These are phyloP conservation scores for Lacerta agilis DNA, from an alignment of 2,797 vertebrate species.

Conservation along the genomic window DNA sequence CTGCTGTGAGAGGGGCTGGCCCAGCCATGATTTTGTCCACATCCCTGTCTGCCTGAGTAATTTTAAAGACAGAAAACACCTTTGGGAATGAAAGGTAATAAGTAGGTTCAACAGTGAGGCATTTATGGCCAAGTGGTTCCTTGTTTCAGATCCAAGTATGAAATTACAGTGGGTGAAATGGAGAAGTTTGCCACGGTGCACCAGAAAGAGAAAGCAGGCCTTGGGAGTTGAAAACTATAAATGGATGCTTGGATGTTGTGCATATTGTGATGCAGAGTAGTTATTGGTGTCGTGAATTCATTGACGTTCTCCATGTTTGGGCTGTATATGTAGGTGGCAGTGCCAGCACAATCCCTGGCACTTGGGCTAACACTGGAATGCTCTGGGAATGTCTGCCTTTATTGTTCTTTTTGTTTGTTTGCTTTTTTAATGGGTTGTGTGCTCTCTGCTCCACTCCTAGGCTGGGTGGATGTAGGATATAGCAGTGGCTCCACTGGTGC, in stretches of 20 bases:
- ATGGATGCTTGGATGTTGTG: neutral
- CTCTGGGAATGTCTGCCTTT: neutral
- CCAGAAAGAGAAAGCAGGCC: neutral
- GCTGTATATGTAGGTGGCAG: too few relatives aligned
- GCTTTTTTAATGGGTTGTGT: neutral
- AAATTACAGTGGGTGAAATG: neutral
- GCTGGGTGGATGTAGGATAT: too few relatives aligned
- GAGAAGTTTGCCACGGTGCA: neutral
- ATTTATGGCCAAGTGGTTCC: conserved; percentile 24
- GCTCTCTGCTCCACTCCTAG: too few relatives aligned
- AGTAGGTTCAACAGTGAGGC: conserved; percentile 9
- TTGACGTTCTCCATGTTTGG: neutral
- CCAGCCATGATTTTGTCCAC: conserved; percentile 6
- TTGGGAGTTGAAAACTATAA: neutral
- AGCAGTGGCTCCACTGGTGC: neutral
- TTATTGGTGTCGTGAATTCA: neutral
- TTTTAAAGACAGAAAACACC: conserved; percentile 37
- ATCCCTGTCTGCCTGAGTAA: neutral
- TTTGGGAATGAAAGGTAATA: conserved; percentile 18
- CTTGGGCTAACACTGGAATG: too few relatives aligned
- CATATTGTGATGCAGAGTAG: neutral
- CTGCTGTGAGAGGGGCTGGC: conserved; percentile 22
- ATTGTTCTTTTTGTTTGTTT: neutral
- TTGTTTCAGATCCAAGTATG: conserved; percentile 23
- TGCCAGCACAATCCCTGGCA: too few relatives aligned